Base-by-base conservation (phyloP, 2,888 invertebrate species). In the Callyntrura guangdongensis region DNA sequence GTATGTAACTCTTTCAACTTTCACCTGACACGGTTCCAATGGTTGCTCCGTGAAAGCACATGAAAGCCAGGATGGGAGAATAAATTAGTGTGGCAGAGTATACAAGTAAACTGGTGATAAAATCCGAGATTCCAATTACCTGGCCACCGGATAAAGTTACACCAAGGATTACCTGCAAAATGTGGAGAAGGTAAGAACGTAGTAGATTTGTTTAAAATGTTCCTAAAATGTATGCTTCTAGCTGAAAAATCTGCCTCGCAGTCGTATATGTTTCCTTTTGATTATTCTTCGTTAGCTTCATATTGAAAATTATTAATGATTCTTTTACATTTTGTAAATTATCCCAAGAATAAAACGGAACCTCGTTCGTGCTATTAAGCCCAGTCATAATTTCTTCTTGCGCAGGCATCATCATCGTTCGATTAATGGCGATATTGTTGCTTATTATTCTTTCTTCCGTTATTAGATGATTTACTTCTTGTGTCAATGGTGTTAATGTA, bases 91-190 rank as follows among this genome's bases (percentile, higher is more conserved):
- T 94, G 20, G 94, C 95, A 61, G 95, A 92, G 92, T 95, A 95
- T 64, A 95, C 94, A 12, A 95, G 91, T 9, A 95, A 93, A 27
- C 95, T 95, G 12, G 94, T 93, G n/a, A 94, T 93, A 1, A 95
- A 94, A 91, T 95, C 94, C 88, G 95, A 94, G 8, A 95, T 93
- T 25, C 94, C 95, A 89, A 94, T 95, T 56, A 95, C 94, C 94
- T 95, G 95, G 1, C 95, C 95, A 69, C 95, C 94, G 14, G 95
- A 95, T 9, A 94, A 92, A 77, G 95, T 93, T n/a, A 95, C 94
- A 1, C 95, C 95, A 0, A 94, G 94, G 81, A 95, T 94, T 45
- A 95, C 94, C 95, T 95, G 93, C 79, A 79, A 45, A 17, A 53
- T n/a, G n/a, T n/a, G n/a, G n/a, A n/a, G n/a, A n/a, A n/a, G n/a